Conservation (phyloP, 2,113 vertebrate genomes). For the Siphamia tubifer region DNA sequence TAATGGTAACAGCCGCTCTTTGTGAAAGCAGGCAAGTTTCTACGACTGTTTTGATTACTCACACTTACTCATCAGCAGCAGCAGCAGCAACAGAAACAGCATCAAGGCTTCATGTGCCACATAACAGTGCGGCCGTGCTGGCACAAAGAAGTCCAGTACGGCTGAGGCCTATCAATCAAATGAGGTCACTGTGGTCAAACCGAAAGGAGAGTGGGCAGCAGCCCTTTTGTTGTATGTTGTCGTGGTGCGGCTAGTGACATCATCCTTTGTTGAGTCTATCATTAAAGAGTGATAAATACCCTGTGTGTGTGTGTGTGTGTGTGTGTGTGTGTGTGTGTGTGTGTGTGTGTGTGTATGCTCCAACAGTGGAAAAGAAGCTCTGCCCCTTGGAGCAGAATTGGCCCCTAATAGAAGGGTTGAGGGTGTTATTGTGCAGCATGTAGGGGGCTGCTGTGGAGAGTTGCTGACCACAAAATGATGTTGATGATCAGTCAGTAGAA, state of each 20-base stretch:
- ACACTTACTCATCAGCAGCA: constrained; percentile 60
- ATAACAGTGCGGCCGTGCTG: constrained; percentile 24
- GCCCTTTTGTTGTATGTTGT: constrained; percentile 56
- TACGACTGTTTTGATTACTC: constrained; percentile 69
- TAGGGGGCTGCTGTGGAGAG: constrained; percentile 36
- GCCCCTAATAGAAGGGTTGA: constrained; percentile 40
- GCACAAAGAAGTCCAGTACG: constrained; percentile 70
- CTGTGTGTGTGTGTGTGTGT: constrained; percentile 13
- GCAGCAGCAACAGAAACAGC: constrained; percentile 35
- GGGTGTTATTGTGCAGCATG: constrained; percentile 56
- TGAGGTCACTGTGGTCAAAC: constrained; percentile 55
- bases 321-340: no score
- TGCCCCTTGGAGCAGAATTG: constrained; percentile 13
- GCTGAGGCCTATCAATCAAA: constrained; percentile 63
- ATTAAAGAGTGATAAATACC: constrained; percentile 64
- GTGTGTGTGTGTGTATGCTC: no score
- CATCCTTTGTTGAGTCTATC: constrained; percentile 63
- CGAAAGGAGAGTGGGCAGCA: constrained; percentile 31
- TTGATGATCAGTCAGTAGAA: constrained; percentile 47
- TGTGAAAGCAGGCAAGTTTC: constrained; percentile 42
- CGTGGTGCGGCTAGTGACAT: constrained; percentile 62
- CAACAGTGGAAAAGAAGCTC: constrained; percentile 3
- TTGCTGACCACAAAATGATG: constrained; percentile 59
- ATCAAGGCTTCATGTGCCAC: constrained; percentile 37
- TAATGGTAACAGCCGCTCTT: constrained; percentile 33